These are phyloP conservation scores for Aethes cnicana DNA, from an alignment of 2,888 invertebrate species.

Conservation along the genomic window DNA sequence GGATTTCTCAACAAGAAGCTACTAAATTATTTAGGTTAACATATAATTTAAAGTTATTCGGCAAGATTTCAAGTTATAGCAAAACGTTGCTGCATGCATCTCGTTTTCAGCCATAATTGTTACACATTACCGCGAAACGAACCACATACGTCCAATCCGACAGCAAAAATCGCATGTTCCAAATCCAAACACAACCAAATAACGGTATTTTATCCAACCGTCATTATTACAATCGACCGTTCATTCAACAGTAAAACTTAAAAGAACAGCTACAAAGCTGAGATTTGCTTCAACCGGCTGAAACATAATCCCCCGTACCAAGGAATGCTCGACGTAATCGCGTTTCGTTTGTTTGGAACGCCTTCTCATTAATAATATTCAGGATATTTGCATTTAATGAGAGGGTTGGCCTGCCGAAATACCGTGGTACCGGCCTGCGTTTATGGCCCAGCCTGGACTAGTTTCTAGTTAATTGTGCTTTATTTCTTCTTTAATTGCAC, in stretches of 20 bases:
- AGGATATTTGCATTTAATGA: slow-evolving; percentile 61
- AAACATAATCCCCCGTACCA: slow-evolving; percentile 27
- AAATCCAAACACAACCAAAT: slow-evolving; percentile 49
- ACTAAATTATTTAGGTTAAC: no score
- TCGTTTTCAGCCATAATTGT: slow-evolving; percentile 21
- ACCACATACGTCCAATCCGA: slow-evolving; percentile 38
- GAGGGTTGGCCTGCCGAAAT: slow-evolving; percentile 47
- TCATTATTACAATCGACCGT: slow-evolving; percentile 50
- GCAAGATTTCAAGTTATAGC: no score
- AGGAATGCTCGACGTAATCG: slow-evolving; percentile 45
- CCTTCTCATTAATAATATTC: slow-evolving; percentile 34
- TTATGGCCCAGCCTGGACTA: slow-evolving; percentile 3
- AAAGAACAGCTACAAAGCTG: background rate
- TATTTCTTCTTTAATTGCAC: slow-evolving; percentile 44
- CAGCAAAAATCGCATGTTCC: slow-evolving; percentile 60
- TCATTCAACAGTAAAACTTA: background rate
- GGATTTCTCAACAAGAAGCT: no score
- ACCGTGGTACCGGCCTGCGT: slow-evolving; percentile 32
- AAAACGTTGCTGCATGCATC: no score
- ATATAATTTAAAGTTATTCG: no score
- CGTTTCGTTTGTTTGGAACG: slow-evolving; percentile 46
- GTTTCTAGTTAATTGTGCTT: slow-evolving; percentile 40
- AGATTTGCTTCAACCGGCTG: background rate
- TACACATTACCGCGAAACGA: slow-evolving; percentile 20
- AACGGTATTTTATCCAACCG: slow-evolving; percentile 56